Percentiles rank a stretch among this genome's conserved stretches.
phyloP scores from a whole-genome alignment of 1,140 invertebrate species.

The Chironomus striatipennis region DNA sequence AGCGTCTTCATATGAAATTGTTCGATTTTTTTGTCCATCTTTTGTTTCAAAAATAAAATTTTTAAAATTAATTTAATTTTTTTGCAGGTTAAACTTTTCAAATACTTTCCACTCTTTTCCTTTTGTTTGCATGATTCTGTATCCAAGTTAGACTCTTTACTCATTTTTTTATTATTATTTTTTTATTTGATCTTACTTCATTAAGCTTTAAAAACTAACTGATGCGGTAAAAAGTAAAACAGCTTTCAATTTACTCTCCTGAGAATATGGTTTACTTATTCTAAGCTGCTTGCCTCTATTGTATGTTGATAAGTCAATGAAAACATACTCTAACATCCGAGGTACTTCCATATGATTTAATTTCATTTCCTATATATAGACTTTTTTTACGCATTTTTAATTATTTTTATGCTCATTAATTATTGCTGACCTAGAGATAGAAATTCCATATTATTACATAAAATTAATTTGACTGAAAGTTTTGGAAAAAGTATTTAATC shows the following conservation, averaged over 20 bases:
- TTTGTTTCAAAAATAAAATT: not conserved
- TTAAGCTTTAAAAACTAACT: not conserved
- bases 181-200: not conserved
- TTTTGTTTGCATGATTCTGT: not conserved
- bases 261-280: not conserved
- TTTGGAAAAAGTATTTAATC: too few relatives aligned
- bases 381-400: too few relatives aligned
- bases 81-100: not conserved
- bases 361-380: too few relatives aligned
- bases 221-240: not conserved
- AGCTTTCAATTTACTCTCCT: not conserved
- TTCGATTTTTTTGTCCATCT: not conserved
- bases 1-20: conserved; percentile 3
- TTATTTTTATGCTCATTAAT: too few relatives aligned
- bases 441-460: too few relatives aligned
- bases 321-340: too few relatives aligned
- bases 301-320: not conserved
- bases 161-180: too few relatives aligned
- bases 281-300: not conserved
- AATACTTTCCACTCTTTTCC: not conserved
- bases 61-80: not conserved
- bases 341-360: too few relatives aligned
- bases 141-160: not conserved
- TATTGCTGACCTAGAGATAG: too few relatives aligned
- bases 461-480: too few relatives aligned